These are phyloP conservation scores for Tethya wilhelma DNA, from an alignment of 37 sponge, comb jelly and placozoan genomes.

Conservation along the genomic window DNA sequence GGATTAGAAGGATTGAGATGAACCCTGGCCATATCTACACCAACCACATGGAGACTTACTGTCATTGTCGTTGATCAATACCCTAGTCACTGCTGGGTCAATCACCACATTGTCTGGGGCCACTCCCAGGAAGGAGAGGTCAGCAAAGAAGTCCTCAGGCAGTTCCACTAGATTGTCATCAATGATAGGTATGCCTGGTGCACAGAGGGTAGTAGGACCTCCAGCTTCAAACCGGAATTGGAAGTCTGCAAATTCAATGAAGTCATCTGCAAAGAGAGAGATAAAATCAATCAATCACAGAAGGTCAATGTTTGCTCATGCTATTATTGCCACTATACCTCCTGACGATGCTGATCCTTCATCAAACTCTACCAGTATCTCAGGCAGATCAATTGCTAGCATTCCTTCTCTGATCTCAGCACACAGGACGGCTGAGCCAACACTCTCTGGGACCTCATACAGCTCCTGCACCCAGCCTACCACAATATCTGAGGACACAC, in stretches of 20 bases:
- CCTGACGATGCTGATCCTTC: neutral
- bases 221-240: too few species aligned
- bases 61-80: neutral
- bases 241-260: neutral
- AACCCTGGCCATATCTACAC: neutral
- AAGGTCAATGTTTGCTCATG: too few species aligned
- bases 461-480: neutral
- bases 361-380: neutral
- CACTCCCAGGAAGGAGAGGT: neutral
- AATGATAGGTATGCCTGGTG: neutral
- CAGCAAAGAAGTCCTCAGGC: slow-evolving; percentile 2
- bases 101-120: neutral
- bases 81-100: neutral
- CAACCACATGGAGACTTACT: neutral
- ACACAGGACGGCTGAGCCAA: neutral
- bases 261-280: neutral
- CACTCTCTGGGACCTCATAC: neutral
- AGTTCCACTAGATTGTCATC: slow-evolving; percentile 2
- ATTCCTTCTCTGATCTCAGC: too few species aligned
- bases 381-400: neutral
- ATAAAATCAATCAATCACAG: too few species aligned
- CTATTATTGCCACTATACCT: neutral
- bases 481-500: too few species aligned
- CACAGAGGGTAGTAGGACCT: too few species aligned
- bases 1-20: neutral